Percentiles rank a stretch among this genome's conserved stretches.
These are phyloP conservation scores for Sparidentex hasta DNA, from an alignment of 2,797 vertebrate species.

Conservation along the genomic window DNA sequence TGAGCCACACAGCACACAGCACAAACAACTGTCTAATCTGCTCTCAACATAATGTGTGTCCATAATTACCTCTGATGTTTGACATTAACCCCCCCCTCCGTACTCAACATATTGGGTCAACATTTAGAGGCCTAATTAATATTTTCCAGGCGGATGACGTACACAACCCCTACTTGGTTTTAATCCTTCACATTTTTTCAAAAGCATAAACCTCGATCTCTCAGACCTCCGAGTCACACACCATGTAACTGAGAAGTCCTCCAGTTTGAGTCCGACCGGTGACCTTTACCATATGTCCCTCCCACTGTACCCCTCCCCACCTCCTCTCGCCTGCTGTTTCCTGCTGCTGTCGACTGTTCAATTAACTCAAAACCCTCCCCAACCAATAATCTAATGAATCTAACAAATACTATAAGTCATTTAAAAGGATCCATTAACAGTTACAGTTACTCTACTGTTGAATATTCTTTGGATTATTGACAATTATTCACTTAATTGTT, in stretches of 20 bases:
- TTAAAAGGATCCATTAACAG: background rate
- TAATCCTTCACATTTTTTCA: slow-evolving; percentile 9
- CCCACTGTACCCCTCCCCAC: background rate
- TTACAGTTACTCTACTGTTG: background rate
- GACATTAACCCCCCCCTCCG: background rate
- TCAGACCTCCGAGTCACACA: slow-evolving; percentile 1
- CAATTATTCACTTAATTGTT: background rate
- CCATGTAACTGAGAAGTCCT: background rate
- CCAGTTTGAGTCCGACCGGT: background rate
- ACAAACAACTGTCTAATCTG: slow-evolving; percentile 33
- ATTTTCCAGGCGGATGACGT: background rate
- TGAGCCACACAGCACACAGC: slow-evolving; percentile 20
- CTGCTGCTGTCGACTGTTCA: slow-evolving; percentile 9
- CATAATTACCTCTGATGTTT: slow-evolving; percentile 22
- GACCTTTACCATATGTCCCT: slow-evolving; percentile 44
- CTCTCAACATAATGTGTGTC: slow-evolving; percentile 8
- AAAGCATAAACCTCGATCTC: slow-evolving; percentile 12
- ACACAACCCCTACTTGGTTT: background rate
- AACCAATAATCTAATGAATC: background rate
- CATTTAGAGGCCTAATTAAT: background rate
- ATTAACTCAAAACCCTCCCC: background rate
- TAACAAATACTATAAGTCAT: background rate
- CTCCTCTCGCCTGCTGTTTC: slow-evolving; percentile 14
- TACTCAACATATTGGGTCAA: background rate
- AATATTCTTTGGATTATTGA: background rate